Conservation (phyloP, 2,797 vertebrate species). For the Hydrocynus forskahlii region DNA sequence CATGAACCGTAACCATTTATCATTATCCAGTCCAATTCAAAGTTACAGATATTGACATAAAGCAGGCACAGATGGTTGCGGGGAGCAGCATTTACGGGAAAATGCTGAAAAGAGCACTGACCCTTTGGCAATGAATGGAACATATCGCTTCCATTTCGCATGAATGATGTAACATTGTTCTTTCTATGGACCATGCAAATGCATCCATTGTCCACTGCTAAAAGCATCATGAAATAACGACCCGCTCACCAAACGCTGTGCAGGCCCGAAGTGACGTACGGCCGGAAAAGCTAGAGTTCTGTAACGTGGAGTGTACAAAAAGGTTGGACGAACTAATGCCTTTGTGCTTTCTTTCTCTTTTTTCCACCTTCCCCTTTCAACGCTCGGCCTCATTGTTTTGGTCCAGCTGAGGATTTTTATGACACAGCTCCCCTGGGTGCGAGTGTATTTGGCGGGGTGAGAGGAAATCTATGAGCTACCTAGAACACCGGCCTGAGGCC, state of each 20-base stretch:
- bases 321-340: conserved; percentile 19
- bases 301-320: conserved; percentile 5
- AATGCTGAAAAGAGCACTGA: conserved; percentile 1
- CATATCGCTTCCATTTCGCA: neutral
- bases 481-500: conserved; percentile 26
- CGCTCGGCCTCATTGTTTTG: conserved; percentile 13
- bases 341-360: conserved; percentile 3
- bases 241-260: neutral
- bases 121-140: neutral
- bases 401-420: conserved; percentile 27
- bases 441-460: conserved; percentile 38
- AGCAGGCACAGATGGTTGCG: conserved; percentile 15
- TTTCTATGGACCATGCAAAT: neutral
- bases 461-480: conserved; percentile 40
- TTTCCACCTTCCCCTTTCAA: conserved; percentile 10
- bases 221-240: conserved; percentile 10
- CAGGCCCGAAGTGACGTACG: neutral
- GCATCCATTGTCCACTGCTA: neutral
- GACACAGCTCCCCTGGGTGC: conserved; percentile 22
- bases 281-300: neutral
- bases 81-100: neutral
- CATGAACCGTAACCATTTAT: conserved; percentile 18
- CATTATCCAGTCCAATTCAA: conserved; percentile 34
- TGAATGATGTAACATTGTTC: neutral
- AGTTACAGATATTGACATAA: conserved; percentile 12